A percentile compares a stretch with the other conserved stretches of the same genome.
These are phyloP conservation scores for Brachypalpus laphriformis DNA, from an alignment of 2,888 invertebrate genomes.

Conservation along the genomic window DNA sequence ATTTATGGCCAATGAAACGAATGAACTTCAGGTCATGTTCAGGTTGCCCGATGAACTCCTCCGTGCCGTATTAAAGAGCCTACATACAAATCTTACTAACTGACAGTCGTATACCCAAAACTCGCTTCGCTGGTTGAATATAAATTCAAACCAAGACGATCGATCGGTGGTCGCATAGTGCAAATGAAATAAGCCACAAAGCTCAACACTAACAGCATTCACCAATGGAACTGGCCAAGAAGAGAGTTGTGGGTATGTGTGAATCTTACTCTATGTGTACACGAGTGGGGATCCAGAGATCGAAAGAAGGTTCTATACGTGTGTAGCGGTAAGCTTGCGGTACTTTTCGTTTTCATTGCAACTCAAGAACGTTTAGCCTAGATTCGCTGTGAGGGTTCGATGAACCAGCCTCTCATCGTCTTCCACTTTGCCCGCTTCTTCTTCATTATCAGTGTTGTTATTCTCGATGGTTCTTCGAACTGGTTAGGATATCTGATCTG, in stretches of 20 bases:
- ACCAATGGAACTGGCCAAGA: constrained; percentile 51
- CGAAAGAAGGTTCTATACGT: constrained; percentile 72
- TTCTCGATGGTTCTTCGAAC: constrained; percentile 44
- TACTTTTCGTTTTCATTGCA: constrained; percentile 84
- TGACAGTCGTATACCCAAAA: constrained; percentile 49
- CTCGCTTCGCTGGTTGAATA: constrained; percentile 57
- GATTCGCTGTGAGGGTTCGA: constrained; percentile 82
- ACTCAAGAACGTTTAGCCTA: constrained; percentile 83
- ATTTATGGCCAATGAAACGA: constrained; percentile 46
- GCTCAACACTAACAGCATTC: constrained; percentile 23
- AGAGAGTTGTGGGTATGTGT: neutral
- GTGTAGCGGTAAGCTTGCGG: constrained; percentile 83
- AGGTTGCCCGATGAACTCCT: constrained; percentile 15
- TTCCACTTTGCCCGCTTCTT: constrained; percentile 42
- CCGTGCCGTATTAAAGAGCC: constrained; percentile 10
- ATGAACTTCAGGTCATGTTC: constrained; percentile 62
- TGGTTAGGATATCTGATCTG: constrained; percentile 26
- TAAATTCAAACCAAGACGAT: constrained; percentile 49
- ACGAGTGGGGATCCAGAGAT: constrained; percentile 45
- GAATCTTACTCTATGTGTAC: neutral
- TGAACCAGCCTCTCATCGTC: constrained; percentile 78
- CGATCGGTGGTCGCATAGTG: constrained; percentile 54
- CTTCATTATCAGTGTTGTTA: constrained; percentile 41
- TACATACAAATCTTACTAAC: constrained; percentile 35
- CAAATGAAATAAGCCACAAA: constrained; percentile 64